These are phyloP conservation scores for Sesamia nonagrioides DNA, from an alignment of 1,140 invertebrate species.

Conservation along the genomic window DNA sequence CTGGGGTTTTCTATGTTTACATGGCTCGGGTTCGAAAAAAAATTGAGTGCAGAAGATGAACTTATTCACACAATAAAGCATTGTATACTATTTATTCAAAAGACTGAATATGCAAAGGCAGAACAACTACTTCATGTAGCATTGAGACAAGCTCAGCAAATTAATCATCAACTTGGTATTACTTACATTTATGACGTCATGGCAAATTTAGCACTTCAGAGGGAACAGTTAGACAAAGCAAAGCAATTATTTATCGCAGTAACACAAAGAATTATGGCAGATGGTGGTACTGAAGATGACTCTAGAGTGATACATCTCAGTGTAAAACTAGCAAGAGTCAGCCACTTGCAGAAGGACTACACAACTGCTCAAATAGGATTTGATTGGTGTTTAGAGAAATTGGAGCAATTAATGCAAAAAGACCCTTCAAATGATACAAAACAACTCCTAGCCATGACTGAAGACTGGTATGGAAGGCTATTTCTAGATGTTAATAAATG, in stretches of 20 bases:
- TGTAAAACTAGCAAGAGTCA: conserved; percentile 92
- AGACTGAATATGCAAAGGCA: conserved; percentile 92
- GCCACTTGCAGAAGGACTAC: conserved; percentile 89
- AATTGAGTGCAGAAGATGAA: conserved; percentile 90
- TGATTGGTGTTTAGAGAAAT: conserved; percentile 92
- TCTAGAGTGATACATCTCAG: conserved; percentile 90
- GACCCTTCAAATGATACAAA: conserved; percentile 88
- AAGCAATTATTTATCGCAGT: conserved; percentile 94
- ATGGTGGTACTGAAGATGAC: conserved; percentile 91
- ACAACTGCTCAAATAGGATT: conserved; percentile 92
- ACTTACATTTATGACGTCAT: conserved; percentile 96
- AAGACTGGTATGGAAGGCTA: conserved; percentile 95
- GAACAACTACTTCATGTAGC: conserved; percentile 95
- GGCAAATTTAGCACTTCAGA: conserved; percentile 95
- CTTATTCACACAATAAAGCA: conserved; percentile 92
- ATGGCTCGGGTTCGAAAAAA: conserved; percentile 80
- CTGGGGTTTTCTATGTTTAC: conserved; percentile 82
- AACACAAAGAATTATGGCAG: conserved; percentile 91
- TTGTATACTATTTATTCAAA: conserved; percentile 91
- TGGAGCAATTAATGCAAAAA: too few relatives aligned
- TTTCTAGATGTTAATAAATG: conserved; percentile 90
- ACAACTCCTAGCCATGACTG: conserved; percentile 90
- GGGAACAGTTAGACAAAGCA: conserved; percentile 93
- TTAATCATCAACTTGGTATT: conserved; percentile 91
- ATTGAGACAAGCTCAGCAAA: conserved; percentile 93